A percentile compares a stretch with the other conserved stretches of the same genome.
phyloP scores from a whole-genome alignment of 2,113 vertebrate species.

The Anser brachyrhynchus region DNA sequence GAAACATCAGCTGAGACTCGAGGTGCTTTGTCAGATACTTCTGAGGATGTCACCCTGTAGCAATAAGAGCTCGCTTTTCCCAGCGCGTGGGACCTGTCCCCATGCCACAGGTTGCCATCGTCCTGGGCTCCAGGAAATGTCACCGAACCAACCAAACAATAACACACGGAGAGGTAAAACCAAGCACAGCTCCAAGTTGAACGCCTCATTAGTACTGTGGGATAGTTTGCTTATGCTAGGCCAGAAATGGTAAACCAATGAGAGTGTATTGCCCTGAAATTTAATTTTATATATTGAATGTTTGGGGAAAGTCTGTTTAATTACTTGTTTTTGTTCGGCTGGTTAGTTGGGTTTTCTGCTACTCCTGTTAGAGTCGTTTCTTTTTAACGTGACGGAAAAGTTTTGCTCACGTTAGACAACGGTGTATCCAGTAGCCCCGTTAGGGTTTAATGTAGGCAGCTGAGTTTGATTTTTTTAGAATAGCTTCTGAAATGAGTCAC shows the following conservation, averaged over 20 bases:
- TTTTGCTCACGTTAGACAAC: neutral
- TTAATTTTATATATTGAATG: neutral
- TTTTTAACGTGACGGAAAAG: neutral
- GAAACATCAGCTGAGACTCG: fast-evolving
- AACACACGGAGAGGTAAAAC: neutral
- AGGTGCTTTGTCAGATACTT: neutral
- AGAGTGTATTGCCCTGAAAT: slow-evolving; percentile 57
- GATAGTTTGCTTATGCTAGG: slow-evolving; percentile 60
- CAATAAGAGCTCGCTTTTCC: slow-evolving; percentile 22
- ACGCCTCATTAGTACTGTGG: neutral
- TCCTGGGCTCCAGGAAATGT: neutral
- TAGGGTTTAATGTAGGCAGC: neutral
- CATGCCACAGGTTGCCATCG: fast-evolving
- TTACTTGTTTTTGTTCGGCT: neutral
- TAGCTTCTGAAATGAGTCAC: neutral
- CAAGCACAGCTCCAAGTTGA: neutral
- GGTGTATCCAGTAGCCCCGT: neutral
- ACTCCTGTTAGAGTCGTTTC: neutral
- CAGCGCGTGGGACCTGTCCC: neutral
- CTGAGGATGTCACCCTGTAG: neutral
- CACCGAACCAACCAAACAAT: neutral
- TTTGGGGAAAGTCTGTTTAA: neutral
- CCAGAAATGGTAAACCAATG: slow-evolving; percentile 82
- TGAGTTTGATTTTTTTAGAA: neutral
- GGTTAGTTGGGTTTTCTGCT: neutral